Percentiles rank a stretch among this genome's conserved stretches.
Evolutionary conservation across 2,113 vertebrate genomes (phyloP).

Genomic region (Pseudopipra pipra): DNA sequence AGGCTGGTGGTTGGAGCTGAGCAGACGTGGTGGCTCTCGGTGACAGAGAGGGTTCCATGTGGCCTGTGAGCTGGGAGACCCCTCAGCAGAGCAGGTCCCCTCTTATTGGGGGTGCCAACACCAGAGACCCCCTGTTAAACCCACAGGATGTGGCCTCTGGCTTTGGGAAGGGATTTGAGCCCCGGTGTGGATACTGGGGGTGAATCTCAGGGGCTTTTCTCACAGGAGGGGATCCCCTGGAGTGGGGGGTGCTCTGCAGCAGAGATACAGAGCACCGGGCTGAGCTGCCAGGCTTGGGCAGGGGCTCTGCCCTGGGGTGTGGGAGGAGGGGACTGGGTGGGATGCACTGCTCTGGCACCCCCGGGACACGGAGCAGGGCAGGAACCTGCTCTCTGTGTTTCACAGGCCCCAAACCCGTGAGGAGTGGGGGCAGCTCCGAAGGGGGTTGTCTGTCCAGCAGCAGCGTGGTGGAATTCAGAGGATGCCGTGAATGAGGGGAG

Average conservation of each 20-base stretch:
- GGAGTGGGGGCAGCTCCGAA: fast-evolving
- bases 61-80: background rate
- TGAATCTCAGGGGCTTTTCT: background rate
- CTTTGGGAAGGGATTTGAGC: background rate
- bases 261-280: fast-evolving
- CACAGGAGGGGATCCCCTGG: fast-evolving
- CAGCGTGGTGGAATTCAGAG: background rate
- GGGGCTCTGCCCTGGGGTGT: fast-evolving
- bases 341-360: fast-evolving
- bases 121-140: fast-evolving
- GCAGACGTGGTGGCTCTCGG: background rate
- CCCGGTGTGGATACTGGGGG: fast-evolving
- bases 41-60: fast-evolving
- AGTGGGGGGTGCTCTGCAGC: fast-evolving
- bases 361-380: fast-evolving
- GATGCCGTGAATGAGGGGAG: background rate
- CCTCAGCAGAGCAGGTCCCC: background rate
- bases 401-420: fast-evolving
- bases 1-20: background rate
- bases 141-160: fast-evolving
- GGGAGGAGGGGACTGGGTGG: fast-evolving
- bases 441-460: background rate
- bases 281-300: background rate
- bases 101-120: fast-evolving
- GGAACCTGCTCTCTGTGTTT: fast-evolving